phyloP scores from a whole-genome alignment of 1,140 invertebrate species.

The Pentalonia nigronervosa region DNA sequence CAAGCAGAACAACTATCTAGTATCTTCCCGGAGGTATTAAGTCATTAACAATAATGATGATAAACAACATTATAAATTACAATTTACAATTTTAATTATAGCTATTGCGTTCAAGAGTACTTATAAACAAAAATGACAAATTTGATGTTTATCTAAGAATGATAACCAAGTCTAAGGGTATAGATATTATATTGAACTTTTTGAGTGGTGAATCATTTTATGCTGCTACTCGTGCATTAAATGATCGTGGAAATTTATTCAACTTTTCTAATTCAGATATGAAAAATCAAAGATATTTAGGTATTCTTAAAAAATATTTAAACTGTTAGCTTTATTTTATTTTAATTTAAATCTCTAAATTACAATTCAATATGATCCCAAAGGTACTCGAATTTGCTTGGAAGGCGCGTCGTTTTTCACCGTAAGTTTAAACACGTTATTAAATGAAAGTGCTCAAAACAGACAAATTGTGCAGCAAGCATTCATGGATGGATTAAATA shows the following conservation, averaged over 20 bases:
- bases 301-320: not conserved
- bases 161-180: not conserved
- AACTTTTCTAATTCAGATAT: slow-evolving; percentile 26
- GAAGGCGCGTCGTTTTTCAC: not conserved
- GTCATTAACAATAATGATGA: not conserved
- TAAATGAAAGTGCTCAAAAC: not conserved
- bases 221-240: not conserved
- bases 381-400: not conserved
- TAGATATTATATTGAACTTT: slow-evolving; percentile 31
- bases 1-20: not conserved
- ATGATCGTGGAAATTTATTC: not conserved
- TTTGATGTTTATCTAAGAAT: slow-evolving; percentile 12
- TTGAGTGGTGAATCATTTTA: slow-evolving; percentile 1
- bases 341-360: not conserved
- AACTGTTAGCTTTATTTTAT: not conserved
- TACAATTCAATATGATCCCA: not conserved
- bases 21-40: slow-evolving; percentile 24
- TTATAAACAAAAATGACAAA: not conserved
- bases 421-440: not conserved
- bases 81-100: not conserved
- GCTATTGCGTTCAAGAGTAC: not conserved
- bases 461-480: slow-evolving; percentile 8
- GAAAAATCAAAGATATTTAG: not conserved
- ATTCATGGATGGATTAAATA: not conserved
- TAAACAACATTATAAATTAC: not conserved